Evolutionary conservation across 1,140 invertebrate species (phyloP), one percentile per base, ranked within the genome.

Genomic region (Drosophila elegans): DNA sequence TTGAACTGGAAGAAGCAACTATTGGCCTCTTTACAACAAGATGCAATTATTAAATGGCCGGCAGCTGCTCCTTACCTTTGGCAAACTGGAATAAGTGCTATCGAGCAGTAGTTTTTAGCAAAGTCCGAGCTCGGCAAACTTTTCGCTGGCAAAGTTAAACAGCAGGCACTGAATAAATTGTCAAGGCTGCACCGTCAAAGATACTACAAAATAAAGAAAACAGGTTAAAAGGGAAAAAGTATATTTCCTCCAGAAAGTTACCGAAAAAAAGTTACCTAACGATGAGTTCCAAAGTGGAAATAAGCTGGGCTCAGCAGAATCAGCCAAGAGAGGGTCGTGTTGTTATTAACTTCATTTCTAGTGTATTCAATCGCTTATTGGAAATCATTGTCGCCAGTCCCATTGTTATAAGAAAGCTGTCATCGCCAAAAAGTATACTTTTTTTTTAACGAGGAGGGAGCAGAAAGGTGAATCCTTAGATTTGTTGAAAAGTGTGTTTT

Each of bases 61-160:
- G 39, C 67, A 57, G 38, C 42, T 34, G 34, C 34, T 34, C 38
- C 39, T 48, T 71, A 61, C 68, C 68, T 73, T 73, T 61, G 39
- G 54, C 67, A 73, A 73, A 69, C 36, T 73, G 10, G 6, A 60
- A 73, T 73, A 72, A 73, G 69, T 73, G 69, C 69, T 61, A 73
- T 73, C 4, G 55, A 61, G 55, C 42, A 73, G 55, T 73, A 60
- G 68, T 60, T 72, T 73, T 61, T 41, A 38, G 55, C 25, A 61
- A 52, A 73, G 68, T 73, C 68, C 67, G 67, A 73, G 55, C 46
- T 45, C 16, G 68, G 39, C 46, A 45, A 76, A 76, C 72, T 76
- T 76, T 75, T 59, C 34, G 49, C 41, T 41, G 55, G 38, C 32
- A 77, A 77, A 77, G 63, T 69, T 77, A 77, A 77, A 77, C 55